Conservation (phyloP, 2,888 invertebrate genomes). For the Morpho helenor region DNA sequence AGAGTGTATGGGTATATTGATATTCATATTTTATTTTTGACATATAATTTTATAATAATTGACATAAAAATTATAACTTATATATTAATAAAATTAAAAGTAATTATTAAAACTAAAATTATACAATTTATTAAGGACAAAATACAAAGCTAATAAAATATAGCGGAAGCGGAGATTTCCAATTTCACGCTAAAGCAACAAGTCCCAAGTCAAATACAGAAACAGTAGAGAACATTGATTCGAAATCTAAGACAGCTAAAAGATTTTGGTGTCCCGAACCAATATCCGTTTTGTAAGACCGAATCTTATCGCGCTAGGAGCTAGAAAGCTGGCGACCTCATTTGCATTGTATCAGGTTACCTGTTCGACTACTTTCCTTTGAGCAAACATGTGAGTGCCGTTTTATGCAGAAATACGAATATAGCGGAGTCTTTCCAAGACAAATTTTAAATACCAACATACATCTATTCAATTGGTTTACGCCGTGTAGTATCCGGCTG, state of each 20-base stretch:
- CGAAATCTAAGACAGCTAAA: constrained; percentile 1
- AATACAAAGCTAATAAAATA: no score
- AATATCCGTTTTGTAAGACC: constrained; percentile 9
- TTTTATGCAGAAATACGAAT: constrained; percentile 2
- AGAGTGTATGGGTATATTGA: no score
- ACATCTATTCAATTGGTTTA: no score
- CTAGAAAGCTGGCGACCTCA: constrained; percentile 9
- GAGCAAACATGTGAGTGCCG: constrained; percentile 4
- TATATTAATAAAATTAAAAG: no score
- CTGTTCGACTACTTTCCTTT: constrained; percentile 10
- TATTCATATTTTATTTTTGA: no score
- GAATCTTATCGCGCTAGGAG: constrained; percentile 6
- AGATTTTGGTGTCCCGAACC: constrained; percentile 6
- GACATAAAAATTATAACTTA: no score
- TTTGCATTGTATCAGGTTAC: constrained; percentile 12
- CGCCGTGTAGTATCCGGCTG: no score
- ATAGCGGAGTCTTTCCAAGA: background rate
- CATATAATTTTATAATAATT: no score
- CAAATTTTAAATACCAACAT: background rate
- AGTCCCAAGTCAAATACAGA: background rate
- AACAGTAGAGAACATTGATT: background rate
- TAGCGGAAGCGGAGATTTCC: no score
- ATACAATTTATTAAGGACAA: no score
- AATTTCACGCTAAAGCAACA: background rate
- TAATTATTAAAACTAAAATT: no score